These are phyloP conservation scores for Timema cristinae DNA, from an alignment of 2,888 invertebrate species.

Conservation along the genomic window DNA sequence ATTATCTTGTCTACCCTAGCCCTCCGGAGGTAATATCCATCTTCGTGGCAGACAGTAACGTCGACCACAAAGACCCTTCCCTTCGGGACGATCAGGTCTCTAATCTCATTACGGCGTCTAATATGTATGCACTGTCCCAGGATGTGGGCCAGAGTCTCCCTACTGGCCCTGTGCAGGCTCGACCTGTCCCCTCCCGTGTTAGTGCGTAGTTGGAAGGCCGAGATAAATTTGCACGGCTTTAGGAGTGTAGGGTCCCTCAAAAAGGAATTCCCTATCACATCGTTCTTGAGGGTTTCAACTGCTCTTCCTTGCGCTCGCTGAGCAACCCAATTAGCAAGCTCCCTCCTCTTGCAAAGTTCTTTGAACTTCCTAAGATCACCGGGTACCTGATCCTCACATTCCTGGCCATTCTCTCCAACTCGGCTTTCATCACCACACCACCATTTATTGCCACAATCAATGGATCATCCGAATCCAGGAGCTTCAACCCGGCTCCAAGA, in stretches of 20 bases:
- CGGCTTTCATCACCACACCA: background rate
- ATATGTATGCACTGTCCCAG: slow-evolving; percentile 31
- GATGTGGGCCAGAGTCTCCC: slow-evolving; percentile 40
- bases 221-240: slow-evolving; percentile 30
- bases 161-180: slow-evolving; percentile 12
- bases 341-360: background rate
- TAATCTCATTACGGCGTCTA: slow-evolving; percentile 17
- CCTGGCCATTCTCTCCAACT: background rate
- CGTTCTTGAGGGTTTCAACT: slow-evolving; percentile 22
- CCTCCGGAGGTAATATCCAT: too few species aligned
- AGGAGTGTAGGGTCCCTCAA: slow-evolving; percentile 33
- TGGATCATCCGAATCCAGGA: slow-evolving; percentile 23
- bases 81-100: too few species aligned
- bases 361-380: background rate
- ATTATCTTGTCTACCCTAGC: too few species aligned
- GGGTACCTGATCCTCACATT: background rate
- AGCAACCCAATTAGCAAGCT: background rate
- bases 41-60: too few species aligned
- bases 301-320: background rate
- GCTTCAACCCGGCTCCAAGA: background rate
- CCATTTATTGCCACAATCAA: slow-evolving; percentile 26
- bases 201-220: too few species aligned
- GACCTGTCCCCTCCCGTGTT: background rate
- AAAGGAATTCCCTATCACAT: slow-evolving; percentile 33
- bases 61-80: too few species aligned